phyloP scores from a whole-genome alignment of 2,797 vertebrate genomes.

The Hippopotamyrus pictus region DNA sequence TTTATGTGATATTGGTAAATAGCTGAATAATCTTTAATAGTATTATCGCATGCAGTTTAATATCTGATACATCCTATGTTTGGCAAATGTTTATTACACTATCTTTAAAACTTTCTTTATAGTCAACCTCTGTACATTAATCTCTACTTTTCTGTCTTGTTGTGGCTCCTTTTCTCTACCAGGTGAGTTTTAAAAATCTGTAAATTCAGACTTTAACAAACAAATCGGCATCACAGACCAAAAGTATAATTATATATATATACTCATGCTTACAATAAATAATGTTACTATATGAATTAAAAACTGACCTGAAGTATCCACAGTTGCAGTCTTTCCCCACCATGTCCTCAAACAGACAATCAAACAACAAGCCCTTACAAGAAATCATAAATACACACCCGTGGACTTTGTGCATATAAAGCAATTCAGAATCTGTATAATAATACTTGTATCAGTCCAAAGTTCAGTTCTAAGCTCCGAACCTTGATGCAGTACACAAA shows the following conservation, averaged over 20 bases:
- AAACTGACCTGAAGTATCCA: not conserved
- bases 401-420: not conserved
- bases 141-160: not conserved
- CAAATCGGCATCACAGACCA: not conserved
- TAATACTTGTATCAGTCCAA: not conserved
- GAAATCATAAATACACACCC: not conserved
- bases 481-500: no score
- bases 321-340: not conserved
- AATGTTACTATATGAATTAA: not conserved
- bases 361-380: not conserved
- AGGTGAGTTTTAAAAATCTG: not conserved
- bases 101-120: not conserved
- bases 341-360: not conserved
- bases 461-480: not conserved
- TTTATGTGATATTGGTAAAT: not conserved
- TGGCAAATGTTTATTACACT: not conserved
- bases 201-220: not conserved
- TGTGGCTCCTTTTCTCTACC: not conserved
- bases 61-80: not conserved
- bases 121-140: not conserved
- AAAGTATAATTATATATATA: not conserved
- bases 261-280: not conserved
- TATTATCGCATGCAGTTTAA: not conserved
- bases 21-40: not conserved
- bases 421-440: not conserved